A percentile compares a stretch with the other conserved stretches of the same genome.
These are phyloP conservation scores for Penaeus vannamei DNA, from an alignment of 1,140 invertebrate species.

Conservation along the genomic window DNA sequence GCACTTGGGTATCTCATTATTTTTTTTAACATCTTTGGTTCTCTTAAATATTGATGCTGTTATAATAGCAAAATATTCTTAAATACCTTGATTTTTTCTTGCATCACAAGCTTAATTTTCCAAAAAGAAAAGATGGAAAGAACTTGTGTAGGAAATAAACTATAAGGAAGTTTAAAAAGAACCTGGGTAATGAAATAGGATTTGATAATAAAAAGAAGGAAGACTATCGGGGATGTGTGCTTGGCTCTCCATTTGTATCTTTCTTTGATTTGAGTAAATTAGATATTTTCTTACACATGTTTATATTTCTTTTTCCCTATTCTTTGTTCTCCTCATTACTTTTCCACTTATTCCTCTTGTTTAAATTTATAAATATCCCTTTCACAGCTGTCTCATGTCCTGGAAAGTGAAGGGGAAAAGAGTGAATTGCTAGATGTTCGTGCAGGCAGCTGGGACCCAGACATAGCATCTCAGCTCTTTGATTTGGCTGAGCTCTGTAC, in stretches of 20 bases:
- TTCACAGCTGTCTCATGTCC: slow-evolving; percentile 61
- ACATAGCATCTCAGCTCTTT: slow-evolving; percentile 62
- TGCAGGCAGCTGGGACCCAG: slow-evolving; percentile 65
- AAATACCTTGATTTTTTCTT: too few relatives aligned
- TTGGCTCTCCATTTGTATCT: not conserved
- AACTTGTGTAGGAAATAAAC: too few relatives aligned
- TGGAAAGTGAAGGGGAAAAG: slow-evolving; percentile 57
- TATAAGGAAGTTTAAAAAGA: too few relatives aligned
- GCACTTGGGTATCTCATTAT: too few relatives aligned
- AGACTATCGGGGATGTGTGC: too few relatives aligned
- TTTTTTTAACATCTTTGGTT: too few relatives aligned
- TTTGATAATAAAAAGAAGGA: too few relatives aligned
- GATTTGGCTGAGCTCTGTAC: slow-evolving; percentile 67
- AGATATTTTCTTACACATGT: not conserved
- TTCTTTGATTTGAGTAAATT: not conserved
- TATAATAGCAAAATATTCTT: too few relatives aligned
- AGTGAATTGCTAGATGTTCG: slow-evolving; percentile 62
- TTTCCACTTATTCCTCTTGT: slow-evolving; percentile 2
- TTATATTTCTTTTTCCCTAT: not conserved
- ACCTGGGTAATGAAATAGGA: too few relatives aligned
- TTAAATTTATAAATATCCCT: not conserved
- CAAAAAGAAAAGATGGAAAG: too few relatives aligned
- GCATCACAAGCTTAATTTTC: too few relatives aligned
- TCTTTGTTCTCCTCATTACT: slow-evolving; percentile 39
- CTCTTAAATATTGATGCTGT: too few relatives aligned